phyloP scores from a whole-genome alignment of 1,140 invertebrate species.

The Sogatella furcifera region DNA sequence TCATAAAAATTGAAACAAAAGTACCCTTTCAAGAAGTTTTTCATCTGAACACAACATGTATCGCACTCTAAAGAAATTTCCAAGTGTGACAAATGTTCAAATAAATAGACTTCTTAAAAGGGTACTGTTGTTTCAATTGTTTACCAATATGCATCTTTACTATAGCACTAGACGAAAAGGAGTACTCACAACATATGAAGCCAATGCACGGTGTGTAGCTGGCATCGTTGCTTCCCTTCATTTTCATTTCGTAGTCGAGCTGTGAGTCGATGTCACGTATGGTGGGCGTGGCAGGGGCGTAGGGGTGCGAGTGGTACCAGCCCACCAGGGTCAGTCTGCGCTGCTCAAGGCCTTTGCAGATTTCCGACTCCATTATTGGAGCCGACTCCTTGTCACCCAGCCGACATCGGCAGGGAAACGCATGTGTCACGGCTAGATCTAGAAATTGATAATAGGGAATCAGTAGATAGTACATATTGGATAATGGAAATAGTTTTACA shows the following conservation, averaged over 20 bases:
- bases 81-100: no score
- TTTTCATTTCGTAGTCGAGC: constrained; percentile 87
- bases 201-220: constrained; percentile 88
- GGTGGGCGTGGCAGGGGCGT: constrained; percentile 76
- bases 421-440: constrained; percentile 78
- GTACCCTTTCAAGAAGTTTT: no score
- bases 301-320: constrained; percentile 96
- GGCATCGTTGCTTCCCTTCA: constrained; percentile 81
- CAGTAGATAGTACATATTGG: no score
- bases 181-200: constrained; percentile 78
- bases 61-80: no score
- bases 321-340: constrained; percentile 73
- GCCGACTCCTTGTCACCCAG: constrained; percentile 63
- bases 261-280: constrained; percentile 84
- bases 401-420: constrained; percentile 78
- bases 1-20: no score
- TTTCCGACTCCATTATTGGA: constrained; percentile 64
- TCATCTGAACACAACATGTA: no score
- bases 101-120: no score
- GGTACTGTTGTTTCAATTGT: no score
- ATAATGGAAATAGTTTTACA: no score
- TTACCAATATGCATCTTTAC: no score
- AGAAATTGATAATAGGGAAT: constrained; percentile 26
- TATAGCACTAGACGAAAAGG: no score
- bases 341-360: constrained; percentile 69